Base-by-base conservation (phyloP, 2,888 invertebrate species). In the Aethes cnicana region DNA sequence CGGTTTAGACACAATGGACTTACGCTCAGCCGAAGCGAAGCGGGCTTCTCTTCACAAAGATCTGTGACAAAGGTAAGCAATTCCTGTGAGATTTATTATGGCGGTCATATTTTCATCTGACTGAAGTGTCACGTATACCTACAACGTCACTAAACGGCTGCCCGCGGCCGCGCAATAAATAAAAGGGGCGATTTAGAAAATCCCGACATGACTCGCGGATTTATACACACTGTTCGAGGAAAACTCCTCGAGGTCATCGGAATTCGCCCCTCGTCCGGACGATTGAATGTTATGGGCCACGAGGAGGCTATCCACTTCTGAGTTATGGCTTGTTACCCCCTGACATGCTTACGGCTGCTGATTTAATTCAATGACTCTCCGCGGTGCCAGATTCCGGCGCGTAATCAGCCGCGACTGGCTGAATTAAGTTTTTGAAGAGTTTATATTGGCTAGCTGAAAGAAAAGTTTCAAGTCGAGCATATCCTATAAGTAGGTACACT, bases 221-320 rank as follows among this genome's bases (percentile, higher is more conserved):
- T 86, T 86, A 86, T 85, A 84, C 82, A 78, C 79, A 82, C 81
- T 84, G 79, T 83, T 79, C 76, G 68, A 35, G 77, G 80, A 73
- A 81, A 85, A 84, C 70, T 84, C 82, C 77, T 84, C 77, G 75
- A 77, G 81, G 82, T 85, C 84, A 86, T 87, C 84, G 84, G 79
- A 84, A 87, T 86, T 85, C 86, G 77, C 74, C 80, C 83, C 77
- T 78, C 84, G 86, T 76, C 63, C 81, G 75, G 77, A 80, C 87
- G 86, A 87, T 86, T 86, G 86, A 87, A 87, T 86, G 86, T 85
- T 86, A 85, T 84, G 82, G 80, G 77, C 83, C 81, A 78, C 77
- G 80, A 81, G 84, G n/a, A 78, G 77, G 79, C 78, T 79, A 82
- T 81, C 78, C 73, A 76, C 77, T 78, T 76, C 73, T 79, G 76